Conservation (phyloP, 1,140 invertebrate species). For the Sipha flava region DNA sequence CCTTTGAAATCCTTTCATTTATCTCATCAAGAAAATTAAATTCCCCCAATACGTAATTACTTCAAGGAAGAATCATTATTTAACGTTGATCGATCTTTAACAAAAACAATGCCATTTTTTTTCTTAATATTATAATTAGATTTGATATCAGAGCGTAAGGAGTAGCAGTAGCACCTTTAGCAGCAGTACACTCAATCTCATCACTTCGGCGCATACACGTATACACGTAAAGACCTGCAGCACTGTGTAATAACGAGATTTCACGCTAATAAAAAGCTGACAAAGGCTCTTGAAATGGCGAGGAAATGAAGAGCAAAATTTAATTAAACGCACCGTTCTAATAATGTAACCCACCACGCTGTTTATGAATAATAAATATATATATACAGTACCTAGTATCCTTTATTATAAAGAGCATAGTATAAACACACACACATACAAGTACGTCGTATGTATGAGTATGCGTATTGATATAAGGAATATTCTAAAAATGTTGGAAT, state of each 20-base stretch:
- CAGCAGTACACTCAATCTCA: too few species aligned
- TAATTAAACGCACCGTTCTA: background rate
- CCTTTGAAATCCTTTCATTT: background rate
- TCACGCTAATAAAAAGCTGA: background rate
- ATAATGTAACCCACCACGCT: background rate
- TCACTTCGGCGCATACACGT: too few species aligned
- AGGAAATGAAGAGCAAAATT: background rate
- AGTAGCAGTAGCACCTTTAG: background rate
- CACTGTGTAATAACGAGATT: background rate
- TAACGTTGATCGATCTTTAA: background rate
- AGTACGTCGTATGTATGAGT: too few species aligned
- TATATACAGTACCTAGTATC: background rate
- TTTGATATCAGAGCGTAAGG: background rate
- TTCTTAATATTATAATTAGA: background rate
- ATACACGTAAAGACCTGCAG: too few species aligned
- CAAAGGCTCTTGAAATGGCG: background rate
- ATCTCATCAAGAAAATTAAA: background rate
- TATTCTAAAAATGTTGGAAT: too few species aligned
- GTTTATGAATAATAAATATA: background rate
- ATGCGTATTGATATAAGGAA: too few species aligned
- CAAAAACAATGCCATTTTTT: background rate
- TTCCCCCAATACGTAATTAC: background rate
- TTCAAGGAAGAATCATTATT: background rate
- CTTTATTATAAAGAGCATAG: background rate
- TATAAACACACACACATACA: too few species aligned